Evolutionary conservation across 2,797 vertebrate genomes (phyloP).

Genomic region (Alauda arvensis): DNA sequence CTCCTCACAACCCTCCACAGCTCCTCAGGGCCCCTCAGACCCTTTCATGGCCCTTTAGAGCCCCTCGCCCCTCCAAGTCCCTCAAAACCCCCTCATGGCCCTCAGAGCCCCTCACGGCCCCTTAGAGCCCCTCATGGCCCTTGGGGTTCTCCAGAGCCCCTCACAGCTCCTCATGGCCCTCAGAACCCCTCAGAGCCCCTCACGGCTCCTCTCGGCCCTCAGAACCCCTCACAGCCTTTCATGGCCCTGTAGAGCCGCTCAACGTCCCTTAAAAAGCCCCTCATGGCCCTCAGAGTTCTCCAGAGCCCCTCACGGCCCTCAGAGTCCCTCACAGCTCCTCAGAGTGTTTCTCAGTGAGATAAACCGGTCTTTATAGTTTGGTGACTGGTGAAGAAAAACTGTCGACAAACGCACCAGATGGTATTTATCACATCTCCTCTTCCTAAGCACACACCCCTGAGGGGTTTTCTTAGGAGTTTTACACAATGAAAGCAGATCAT

Average conservation of each 20-base stretch:
- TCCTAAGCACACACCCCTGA: not conserved
- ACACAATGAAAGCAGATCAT: not conserved
- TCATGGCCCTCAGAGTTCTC: too few relatives aligned
- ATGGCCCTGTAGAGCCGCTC: not conserved
- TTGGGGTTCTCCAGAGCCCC: too few relatives aligned
- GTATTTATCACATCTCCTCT: not conserved
- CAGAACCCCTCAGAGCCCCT: too few relatives aligned
- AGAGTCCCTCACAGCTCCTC: fast-evolving
- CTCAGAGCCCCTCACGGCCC: too few relatives aligned
- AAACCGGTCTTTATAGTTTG: not conserved
- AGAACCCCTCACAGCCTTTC: not conserved
- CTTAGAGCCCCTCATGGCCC: fast-evolving
- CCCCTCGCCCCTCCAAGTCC: not conserved
- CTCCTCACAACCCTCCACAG: fast-evolving
- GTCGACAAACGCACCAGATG: not conserved
- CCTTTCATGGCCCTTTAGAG: fast-evolving
- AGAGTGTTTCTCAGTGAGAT: not conserved
- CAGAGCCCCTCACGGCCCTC: too few relatives aligned
- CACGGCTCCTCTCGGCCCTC: fast-evolving
- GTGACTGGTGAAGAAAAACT: not conserved
- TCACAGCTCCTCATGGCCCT: too few relatives aligned
- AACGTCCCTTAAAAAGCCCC: too few relatives aligned
- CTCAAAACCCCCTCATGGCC: fast-evolving
- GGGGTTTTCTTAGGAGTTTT: not conserved
- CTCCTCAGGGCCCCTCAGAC: fast-evolving